Base-by-base conservation (phyloP, 1,140 invertebrate species). In the Drosophila ficusphila region DNA sequence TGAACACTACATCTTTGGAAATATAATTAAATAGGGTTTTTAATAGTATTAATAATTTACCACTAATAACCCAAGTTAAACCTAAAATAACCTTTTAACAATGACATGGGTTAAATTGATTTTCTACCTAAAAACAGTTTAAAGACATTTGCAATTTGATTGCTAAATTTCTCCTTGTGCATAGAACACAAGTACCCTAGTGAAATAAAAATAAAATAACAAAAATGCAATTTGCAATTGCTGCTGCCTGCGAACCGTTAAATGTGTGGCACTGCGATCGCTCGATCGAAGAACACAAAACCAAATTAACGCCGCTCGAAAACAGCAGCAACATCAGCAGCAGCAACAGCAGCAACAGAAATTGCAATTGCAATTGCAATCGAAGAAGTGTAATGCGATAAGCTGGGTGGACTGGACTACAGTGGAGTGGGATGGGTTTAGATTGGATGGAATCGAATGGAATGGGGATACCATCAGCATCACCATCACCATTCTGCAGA, bases 291-390 rank as follows among this genome's bases (percentile, higher is more conserved):
- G 81, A 85, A 86, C 67, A 65, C 60, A 78, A 88, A 82, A 81
- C 73, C 82, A 86, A 86, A 86, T 86, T 88, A 86, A 88, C 81
- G 82, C 81, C 76, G n/a, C n/a, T n/a, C n/a, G n/a, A n/a, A 53
- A 53, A n/a, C 57, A 54, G 39, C 61, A 72, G 49, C 47, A 41
- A 21, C 53, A 72, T 27, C 58, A 12, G 6, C 41, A 23, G 21
- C 44, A 58, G 12, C 64, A 51, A 51, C 56, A 67, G 54, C 41
- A 42, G 36, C 16, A 47, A 18, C 36, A 51, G 49, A 52, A 79
- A 42, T 52, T 49, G 31, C 68, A 65, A 34, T 60, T 41, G 52
- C 61, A 77, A 52, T 47, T 31, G 34, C 75, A 71, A 21, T 58
- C 62, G 52, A 77, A 78, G 56, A 73, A 71, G 36, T 76, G 77